Evolutionary conservation across 2,797 vertebrate species (phyloP).

Genomic region (Sebastes vulpes): DNA sequence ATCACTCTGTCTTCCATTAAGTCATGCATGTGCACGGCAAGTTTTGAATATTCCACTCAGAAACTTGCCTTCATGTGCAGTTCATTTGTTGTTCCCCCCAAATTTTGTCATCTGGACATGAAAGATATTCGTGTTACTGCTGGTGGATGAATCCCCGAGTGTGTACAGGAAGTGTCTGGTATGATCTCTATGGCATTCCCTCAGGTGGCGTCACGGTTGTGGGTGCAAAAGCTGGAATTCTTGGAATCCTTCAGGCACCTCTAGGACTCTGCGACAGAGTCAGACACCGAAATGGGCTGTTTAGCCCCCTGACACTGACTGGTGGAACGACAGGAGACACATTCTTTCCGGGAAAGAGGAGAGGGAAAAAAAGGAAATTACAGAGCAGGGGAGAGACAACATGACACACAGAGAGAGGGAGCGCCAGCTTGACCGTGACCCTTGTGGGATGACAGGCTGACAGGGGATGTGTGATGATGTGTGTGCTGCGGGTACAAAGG

Average conservation of each 20-base stretch:
- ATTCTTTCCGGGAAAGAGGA: slow-evolving; percentile 82
- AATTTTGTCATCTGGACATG: slow-evolving; percentile 22
- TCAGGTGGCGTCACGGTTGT: slow-evolving; percentile 78
- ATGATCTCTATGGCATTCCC: slow-evolving; percentile 69
- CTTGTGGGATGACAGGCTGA: slow-evolving; percentile 74
- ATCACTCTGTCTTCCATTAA: slow-evolving; percentile 57
- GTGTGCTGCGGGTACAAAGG: slow-evolving; percentile 77
- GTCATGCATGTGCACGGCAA: slow-evolving; percentile 21
- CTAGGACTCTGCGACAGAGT: slow-evolving; percentile 72
- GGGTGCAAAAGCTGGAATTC: slow-evolving; percentile 74
- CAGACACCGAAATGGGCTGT: slow-evolving; percentile 79
- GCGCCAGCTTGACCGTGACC: slow-evolving; percentile 81
- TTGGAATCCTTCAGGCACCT: slow-evolving; percentile 79
- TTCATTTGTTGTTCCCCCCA: slow-evolving; percentile 19
- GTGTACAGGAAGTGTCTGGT: slow-evolving; percentile 66
- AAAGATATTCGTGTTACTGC: slow-evolving; percentile 11
- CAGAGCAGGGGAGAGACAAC: slow-evolving; percentile 82
- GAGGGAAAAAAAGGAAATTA: slow-evolving; percentile 81
- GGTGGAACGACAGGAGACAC: slow-evolving; percentile 75
- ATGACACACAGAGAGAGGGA: slow-evolving; percentile 76
- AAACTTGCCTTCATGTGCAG: slow-evolving; percentile 2
- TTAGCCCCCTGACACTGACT: slow-evolving; percentile 72
- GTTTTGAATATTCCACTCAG: slow-evolving; percentile 31
- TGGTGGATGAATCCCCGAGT: slow-evolving; percentile 26
- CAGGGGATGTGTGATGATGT: slow-evolving; percentile 73